These are phyloP conservation scores for Dicaeum eximium DNA, from an alignment of 2,113 vertebrate species.

Conservation along the genomic window DNA sequence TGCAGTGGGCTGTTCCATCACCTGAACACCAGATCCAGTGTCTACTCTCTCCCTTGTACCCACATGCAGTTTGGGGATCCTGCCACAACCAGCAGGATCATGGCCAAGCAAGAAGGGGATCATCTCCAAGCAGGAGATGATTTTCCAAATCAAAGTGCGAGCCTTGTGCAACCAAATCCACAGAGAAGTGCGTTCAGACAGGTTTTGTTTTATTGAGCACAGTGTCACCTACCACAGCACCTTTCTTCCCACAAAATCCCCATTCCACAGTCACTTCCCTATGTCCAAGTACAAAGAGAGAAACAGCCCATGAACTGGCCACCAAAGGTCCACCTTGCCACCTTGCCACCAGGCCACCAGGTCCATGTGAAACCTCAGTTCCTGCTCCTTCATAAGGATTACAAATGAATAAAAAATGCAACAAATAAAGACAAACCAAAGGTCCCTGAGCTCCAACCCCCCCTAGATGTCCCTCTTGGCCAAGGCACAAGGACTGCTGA, in stretches of 20 bases:
- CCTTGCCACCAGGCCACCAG: not conserved
- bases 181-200: not conserved
- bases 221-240: not conserved
- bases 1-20: not conserved
- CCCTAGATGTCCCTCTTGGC: conserved; percentile 30
- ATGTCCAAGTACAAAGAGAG: not conserved
- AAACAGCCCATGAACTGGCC: not conserved
- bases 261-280: not conserved
- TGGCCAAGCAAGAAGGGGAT: not conserved
- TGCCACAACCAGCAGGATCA: not conserved
- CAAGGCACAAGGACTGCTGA: not conserved
- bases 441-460: not conserved
- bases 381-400: not conserved
- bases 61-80: not conserved
- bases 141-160: not conserved
- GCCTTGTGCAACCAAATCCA: not conserved
- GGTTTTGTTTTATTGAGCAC: not conserved
- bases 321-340: not conserved
- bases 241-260: not conserved
- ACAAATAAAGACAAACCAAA: no score
- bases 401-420: not conserved
- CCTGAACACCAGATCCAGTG: not conserved
- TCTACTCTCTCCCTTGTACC: no score
- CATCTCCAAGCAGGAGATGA: not conserved
- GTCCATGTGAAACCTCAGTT: not conserved